Evolutionary conservation across 2,888 invertebrate genomes (phyloP).

Genomic region (Protodeltote pygarga): DNA sequence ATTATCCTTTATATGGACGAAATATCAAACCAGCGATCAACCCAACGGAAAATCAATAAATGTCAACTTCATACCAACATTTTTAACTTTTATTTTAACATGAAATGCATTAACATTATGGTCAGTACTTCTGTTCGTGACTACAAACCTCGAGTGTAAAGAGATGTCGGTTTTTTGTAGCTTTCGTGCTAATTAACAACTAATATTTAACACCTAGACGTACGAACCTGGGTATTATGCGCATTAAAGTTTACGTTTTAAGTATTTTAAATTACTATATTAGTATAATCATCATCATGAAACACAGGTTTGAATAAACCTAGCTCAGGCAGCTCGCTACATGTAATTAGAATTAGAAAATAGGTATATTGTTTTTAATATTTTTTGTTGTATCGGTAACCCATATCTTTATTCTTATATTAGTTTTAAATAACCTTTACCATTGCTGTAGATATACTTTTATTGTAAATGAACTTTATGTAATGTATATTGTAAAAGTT

Average conservation of each 20-base stretch:
- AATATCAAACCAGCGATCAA: too few relatives aligned
- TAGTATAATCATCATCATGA: not conserved
- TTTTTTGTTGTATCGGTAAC: too few relatives aligned
- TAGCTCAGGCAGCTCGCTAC: too few relatives aligned
- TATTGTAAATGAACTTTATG: too few relatives aligned
- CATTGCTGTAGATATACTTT: too few relatives aligned
- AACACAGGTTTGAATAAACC: too few relatives aligned
- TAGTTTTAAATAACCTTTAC: too few relatives aligned
- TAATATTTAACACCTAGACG: slow-evolving; percentile 44
- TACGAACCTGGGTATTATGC: slow-evolving; percentile 14
- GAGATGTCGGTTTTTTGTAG: slow-evolving; percentile 61
- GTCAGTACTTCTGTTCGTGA: slow-evolving; percentile 51
- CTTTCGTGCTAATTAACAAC: slow-evolving; percentile 49
- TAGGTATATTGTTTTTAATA: too few relatives aligned
- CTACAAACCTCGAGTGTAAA: slow-evolving; percentile 55
- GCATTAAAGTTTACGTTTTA: slow-evolving; percentile 25
- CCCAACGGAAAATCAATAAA: slow-evolving; percentile 22
- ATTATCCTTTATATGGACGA: too few relatives aligned
- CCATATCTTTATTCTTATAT: too few relatives aligned
- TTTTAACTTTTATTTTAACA: slow-evolving; percentile 34
- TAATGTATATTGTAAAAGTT: too few relatives aligned
- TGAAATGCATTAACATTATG: slow-evolving; percentile 51
- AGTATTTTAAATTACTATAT: slow-evolving; percentile 10
- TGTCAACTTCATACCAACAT: not conserved
- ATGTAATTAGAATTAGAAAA: too few relatives aligned